Conservation (phyloP, 2,113 vertebrate species). For the Lophius piscatorius region DNA sequence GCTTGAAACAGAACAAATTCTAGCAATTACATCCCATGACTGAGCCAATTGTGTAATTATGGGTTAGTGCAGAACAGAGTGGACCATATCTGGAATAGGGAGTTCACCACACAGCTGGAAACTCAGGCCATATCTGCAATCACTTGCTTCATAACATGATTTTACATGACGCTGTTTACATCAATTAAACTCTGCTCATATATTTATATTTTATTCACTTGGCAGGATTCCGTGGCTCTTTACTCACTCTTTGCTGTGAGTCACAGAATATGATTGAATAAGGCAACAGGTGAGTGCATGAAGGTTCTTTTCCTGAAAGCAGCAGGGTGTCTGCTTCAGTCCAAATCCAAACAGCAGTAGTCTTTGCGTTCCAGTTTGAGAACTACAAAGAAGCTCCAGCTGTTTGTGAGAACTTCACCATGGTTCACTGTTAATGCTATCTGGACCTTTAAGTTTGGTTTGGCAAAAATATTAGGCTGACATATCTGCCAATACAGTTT, state of each 20-base stretch:
- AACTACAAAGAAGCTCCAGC: constrained; percentile 16
- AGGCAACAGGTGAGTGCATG: constrained; percentile 43
- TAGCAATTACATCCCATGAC: constrained; percentile 74
- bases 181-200: constrained; percentile 17
- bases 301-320: constrained; percentile 30
- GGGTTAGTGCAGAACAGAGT: constrained; percentile 69
- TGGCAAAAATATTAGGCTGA: neutral
- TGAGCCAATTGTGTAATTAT: constrained; percentile 79
- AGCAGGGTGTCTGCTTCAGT: constrained; percentile 27
- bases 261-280: constrained; percentile 18
- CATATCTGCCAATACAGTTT: neutral
- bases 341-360: constrained; percentile 35
- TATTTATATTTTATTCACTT: too few species aligned
- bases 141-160: constrained; percentile 35
- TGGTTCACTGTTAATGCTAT: neutral
- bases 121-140: constrained; percentile 49
- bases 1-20: constrained; percentile 59
- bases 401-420: neutral
- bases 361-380: constrained; percentile 25
- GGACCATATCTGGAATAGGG: constrained; percentile 77
- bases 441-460: neutral
- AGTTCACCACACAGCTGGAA: constrained; percentile 80
- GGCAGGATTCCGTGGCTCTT: neutral
- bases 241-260: constrained; percentile 23
- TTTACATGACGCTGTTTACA: constrained; percentile 18